These are phyloP conservation scores for Theristus sp. DNA, from an alignment of 2,888 invertebrate genomes.

Conservation along the genomic window DNA sequence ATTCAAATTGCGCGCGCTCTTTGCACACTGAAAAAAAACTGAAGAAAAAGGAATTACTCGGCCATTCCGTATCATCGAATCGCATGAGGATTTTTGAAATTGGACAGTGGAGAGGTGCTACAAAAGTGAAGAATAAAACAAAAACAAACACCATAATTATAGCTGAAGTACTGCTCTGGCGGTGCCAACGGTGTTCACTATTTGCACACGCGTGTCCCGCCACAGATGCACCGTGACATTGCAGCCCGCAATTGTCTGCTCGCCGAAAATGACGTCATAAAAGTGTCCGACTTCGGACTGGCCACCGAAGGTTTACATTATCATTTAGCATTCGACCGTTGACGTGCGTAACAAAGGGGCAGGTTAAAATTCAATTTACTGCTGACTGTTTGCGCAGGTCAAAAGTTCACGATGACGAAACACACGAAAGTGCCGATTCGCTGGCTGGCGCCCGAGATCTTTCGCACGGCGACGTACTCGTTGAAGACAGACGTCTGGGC, in stretches of 20 bases:
- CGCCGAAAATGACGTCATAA: constrained; percentile 10
- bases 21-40: no score
- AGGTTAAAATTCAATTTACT: no score
- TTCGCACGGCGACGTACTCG: constrained; percentile 10
- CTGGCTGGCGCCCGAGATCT: constrained; percentile 16
- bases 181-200: not conserved
- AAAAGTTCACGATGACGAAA: not conserved
- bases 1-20: no score
- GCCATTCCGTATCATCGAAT: no score
- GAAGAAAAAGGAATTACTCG: no score
- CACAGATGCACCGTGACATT: constrained; percentile 12
- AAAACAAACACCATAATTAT: not conserved
- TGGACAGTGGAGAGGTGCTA: no score
- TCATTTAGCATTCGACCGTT: no score
- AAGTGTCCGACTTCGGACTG: constrained; percentile 17
- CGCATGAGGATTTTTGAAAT: no score
- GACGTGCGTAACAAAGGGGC: no score
- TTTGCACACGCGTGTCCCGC: not conserved
- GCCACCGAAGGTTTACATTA: constrained; percentile 12
- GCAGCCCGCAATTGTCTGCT: constrained; percentile 14
- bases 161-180: not conserved
- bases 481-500: constrained; percentile 14
- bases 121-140: no score
- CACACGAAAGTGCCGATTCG: not conserved
- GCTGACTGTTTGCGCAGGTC: not conserved